phyloP scores from a whole-genome alignment of 2,113 vertebrate species.

The Elachura formosa region DNA sequence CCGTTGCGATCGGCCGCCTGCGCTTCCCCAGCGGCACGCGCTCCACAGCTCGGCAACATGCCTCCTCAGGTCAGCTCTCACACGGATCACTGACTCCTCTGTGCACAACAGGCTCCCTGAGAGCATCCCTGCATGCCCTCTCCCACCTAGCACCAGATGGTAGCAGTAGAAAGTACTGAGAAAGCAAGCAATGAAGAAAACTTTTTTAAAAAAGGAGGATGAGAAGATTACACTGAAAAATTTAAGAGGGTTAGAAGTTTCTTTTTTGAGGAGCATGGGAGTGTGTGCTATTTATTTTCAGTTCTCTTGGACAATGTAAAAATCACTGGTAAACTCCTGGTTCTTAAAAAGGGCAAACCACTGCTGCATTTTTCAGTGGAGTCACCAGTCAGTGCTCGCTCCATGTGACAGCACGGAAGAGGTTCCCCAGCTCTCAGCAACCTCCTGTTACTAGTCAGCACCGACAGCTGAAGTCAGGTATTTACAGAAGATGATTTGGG shows the following conservation, averaged over 20 bases:
- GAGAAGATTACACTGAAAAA: neutral
- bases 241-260: neutral
- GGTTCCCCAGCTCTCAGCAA: neutral
- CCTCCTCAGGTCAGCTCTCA: neutral
- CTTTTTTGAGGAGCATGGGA: neutral
- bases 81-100: neutral
- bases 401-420: neutral
- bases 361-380: neutral
- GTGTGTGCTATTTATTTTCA: neutral
- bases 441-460: neutral
- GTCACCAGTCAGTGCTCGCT: neutral
- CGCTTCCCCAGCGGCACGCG: neutral
- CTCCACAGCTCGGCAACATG: neutral
- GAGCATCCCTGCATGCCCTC: neutral
- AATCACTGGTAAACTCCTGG: neutral
- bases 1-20: neutral
- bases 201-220: fast-evolving
- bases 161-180: neutral
- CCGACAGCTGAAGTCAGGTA: neutral
- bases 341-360: neutral
- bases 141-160: neutral
- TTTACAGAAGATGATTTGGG: neutral
- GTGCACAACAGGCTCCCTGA: neutral
- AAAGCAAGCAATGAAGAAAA: neutral
- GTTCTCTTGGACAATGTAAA: neutral